Percentiles rank a stretch among this genome's conserved stretches.
Evolutionary conservation across 2,888 invertebrate species (phyloP).

Genomic region (Ashinkailepas kermadecensis): DNA sequence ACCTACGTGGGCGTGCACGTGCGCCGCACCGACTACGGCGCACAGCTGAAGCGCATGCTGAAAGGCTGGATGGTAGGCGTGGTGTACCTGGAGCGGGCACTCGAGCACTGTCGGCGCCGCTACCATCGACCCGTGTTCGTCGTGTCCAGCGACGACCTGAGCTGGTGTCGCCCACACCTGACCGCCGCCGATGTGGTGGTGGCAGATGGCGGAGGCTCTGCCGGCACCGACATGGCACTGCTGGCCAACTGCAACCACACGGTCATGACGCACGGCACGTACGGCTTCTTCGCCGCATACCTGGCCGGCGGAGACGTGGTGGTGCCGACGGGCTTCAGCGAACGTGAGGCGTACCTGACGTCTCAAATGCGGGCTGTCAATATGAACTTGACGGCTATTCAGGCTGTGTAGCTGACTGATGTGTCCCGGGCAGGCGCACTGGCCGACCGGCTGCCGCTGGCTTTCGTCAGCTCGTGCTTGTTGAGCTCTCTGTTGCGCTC

Average conservation of each 20-base stretch:
- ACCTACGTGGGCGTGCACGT: conserved; percentile 33
- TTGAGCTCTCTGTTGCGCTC: too few relatives aligned
- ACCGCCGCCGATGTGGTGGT: conserved; percentile 17
- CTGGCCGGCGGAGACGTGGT: conserved; percentile 37
- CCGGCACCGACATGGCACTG: conserved; percentile 31
- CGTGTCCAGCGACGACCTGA: conserved; percentile 32
- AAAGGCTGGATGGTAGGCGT: conserved; percentile 23
- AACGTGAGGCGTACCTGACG: background rate
- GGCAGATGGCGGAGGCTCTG: conserved; percentile 17
- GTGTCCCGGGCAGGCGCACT: too few relatives aligned
- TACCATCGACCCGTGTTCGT: conserved; percentile 31
- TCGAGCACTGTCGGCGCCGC: conserved; percentile 29
- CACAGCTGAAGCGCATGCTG: conserved; percentile 23
- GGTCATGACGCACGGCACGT: conserved; percentile 39
- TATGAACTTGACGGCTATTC: background rate
- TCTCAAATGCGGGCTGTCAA: background rate
- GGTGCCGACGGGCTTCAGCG: background rate
- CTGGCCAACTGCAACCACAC: conserved; percentile 35
- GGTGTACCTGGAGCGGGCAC: conserved; percentile 29
- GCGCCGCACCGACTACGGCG: conserved; percentile 31
- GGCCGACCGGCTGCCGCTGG: too few relatives aligned
- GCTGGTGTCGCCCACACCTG: conserved; percentile 26
- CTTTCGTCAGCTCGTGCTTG: too few relatives aligned
- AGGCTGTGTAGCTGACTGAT: background rate
- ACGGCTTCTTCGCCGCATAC: conserved; percentile 40